A percentile compares a stretch with the other conserved stretches of the same genome.
These are phyloP conservation scores for Fregetta grallaria DNA, from an alignment of 2,113 vertebrate genomes.

Conservation along the genomic window DNA sequence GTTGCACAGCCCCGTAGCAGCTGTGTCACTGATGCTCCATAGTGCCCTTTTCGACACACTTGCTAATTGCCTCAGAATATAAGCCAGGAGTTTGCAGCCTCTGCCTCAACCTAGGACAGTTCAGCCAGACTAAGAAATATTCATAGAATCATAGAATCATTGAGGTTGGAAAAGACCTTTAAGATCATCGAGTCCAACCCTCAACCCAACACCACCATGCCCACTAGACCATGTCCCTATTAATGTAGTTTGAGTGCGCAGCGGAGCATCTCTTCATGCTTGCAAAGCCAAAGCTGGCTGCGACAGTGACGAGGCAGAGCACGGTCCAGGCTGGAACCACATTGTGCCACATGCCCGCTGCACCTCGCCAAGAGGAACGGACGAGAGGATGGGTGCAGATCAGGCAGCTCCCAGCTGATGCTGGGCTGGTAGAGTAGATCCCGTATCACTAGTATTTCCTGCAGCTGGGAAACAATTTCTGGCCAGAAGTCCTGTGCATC, in stretches of 20 bases:
- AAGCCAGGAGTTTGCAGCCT: not conserved
- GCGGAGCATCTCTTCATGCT: not conserved
- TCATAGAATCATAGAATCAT: too few relatives aligned
- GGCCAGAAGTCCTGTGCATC: not conserved
- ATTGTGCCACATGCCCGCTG: accelerated
- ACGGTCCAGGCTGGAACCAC: accelerated
- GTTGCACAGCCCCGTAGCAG: not conserved
- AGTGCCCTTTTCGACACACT: not conserved
- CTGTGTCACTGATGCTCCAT: not conserved
- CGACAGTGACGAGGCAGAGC: not conserved
- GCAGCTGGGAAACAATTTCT: not conserved
- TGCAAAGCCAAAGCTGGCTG: not conserved
- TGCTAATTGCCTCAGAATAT: not conserved
- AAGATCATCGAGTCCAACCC: too few relatives aligned
- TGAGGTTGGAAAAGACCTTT: too few relatives aligned
- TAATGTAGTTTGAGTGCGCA: not conserved
- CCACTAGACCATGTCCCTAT: too few relatives aligned
- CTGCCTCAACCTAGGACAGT: not conserved
- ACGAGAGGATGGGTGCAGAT: not conserved
- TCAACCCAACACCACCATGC: too few relatives aligned
- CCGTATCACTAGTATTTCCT: not conserved
- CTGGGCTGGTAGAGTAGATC: not conserved
- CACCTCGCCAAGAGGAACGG: not conserved
- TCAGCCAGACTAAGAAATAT: not conserved
- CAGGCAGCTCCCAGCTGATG: not conserved